Conservation (phyloP, 2,113 vertebrate species). For the Gallinago paraguaiae region DNA sequence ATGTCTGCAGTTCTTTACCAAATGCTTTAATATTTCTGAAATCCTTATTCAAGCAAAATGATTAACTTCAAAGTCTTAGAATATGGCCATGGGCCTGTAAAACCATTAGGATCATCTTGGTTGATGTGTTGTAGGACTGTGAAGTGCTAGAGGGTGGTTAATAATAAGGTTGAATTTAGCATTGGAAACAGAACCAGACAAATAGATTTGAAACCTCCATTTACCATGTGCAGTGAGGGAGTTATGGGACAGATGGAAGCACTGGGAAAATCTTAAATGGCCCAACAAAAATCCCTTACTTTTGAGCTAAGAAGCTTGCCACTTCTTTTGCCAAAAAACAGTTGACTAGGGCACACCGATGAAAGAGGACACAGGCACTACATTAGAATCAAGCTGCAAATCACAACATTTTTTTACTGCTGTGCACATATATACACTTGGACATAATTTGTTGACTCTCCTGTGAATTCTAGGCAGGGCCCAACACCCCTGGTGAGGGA, state of each 20-base stretch:
- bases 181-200: not conserved
- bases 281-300: not conserved
- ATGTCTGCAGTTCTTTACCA: not conserved
- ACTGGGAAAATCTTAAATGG: not conserved
- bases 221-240: not conserved
- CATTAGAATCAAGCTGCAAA: not conserved
- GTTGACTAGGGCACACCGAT: not conserved
- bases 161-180: not conserved
- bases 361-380: not conserved
- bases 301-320: not conserved
- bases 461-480: not conserved
- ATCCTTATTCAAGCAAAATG: not conserved
- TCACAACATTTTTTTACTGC: not conserved
- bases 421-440: not conserved
- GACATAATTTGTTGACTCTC: not conserved
- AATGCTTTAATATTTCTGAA: not conserved
- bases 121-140: not conserved
- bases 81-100: not conserved
- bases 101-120: not conserved
- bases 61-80: not conserved
- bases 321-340: not conserved
- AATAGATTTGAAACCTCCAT: not conserved
- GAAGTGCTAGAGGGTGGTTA: not conserved
- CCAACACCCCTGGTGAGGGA: not conserved
- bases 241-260: not conserved